Evolutionary conservation across 2,888 invertebrate genomes (phyloP).

Genomic region (Cerceris rybyensis): DNA sequence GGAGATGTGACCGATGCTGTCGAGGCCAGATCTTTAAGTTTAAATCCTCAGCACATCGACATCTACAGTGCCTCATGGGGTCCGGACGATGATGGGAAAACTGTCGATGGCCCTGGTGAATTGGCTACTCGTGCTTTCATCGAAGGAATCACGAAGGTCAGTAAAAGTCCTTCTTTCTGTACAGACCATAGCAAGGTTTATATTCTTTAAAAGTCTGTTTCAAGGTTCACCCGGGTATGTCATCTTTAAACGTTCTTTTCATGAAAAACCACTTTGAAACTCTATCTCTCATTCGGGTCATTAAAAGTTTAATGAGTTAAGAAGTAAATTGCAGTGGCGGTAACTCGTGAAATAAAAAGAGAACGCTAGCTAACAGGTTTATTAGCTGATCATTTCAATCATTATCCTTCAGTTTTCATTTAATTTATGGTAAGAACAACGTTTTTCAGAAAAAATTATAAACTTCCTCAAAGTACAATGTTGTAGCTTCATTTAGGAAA

Average conservation of each 20-base stretch:
- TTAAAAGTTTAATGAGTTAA: slow-evolving; percentile 18
- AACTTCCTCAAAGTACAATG: too few species aligned
- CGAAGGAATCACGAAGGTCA: slow-evolving; percentile 95
- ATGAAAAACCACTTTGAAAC: not conserved
- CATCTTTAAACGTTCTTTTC: slow-evolving; percentile 1
- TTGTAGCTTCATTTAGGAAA: too few species aligned
- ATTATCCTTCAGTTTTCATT: too few species aligned
- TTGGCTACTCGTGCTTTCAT: slow-evolving; percentile 97
- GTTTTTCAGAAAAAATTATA: too few species aligned
- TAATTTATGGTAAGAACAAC: too few species aligned
- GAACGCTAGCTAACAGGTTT: too few species aligned
- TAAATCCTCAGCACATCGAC: slow-evolving; percentile 98
- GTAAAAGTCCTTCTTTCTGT: slow-evolving; percentile 13
- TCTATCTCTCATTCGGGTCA: not conserved
- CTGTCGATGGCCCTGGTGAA: slow-evolving; percentile 98
- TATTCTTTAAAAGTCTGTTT: not conserved
- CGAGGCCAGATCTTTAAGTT: slow-evolving; percentile 96
- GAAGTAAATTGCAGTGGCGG: not conserved
- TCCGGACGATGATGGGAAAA: slow-evolving; percentile 98
- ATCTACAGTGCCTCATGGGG: slow-evolving; percentile 99
- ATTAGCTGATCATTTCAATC: too few species aligned
- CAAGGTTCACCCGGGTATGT: not conserved
- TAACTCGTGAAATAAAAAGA: not conserved
- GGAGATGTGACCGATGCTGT: slow-evolving; percentile 99
- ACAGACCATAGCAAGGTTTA: not conserved